Conservation (phyloP, 2,888 invertebrate genomes). For the Tubiluchus corallicola region DNA sequence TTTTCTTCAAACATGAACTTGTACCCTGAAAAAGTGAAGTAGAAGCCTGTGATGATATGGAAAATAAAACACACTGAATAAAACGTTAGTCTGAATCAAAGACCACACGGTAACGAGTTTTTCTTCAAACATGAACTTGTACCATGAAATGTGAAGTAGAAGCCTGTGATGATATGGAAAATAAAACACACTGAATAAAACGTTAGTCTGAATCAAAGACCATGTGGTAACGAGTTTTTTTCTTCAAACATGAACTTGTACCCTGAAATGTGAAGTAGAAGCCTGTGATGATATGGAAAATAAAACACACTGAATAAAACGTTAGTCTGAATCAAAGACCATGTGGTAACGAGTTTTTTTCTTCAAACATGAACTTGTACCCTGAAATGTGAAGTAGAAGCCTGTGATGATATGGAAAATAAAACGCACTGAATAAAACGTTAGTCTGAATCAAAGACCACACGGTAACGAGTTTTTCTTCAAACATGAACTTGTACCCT, state of each 20-base stretch:
- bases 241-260: constrained; percentile 97
- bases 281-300: too few species aligned
- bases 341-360: constrained; percentile 89
- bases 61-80: too few species aligned
- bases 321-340: too few species aligned
- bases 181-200: too few species aligned
- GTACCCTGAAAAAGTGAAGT: constrained; percentile 43
- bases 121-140: constrained; percentile 96
- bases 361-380: constrained; percentile 94
- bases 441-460: too few species aligned
- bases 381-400: constrained; percentile 37
- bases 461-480: constrained; percentile 85
- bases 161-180: too few species aligned
- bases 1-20: constrained; percentile 97
- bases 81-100: too few species aligned
- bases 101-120: constrained; percentile 94
- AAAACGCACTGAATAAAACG: too few species aligned
- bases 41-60: not conserved
- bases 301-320: too few species aligned
- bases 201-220: too few species aligned
- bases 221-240: constrained; percentile 91
- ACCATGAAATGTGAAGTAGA: too few species aligned
- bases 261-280: constrained; percentile 37
- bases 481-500: constrained; percentile 99
- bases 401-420: too few species aligned